Base-by-base conservation (phyloP, 2,888 invertebrate genomes). In the Drosophila subsilvestris region DNA sequence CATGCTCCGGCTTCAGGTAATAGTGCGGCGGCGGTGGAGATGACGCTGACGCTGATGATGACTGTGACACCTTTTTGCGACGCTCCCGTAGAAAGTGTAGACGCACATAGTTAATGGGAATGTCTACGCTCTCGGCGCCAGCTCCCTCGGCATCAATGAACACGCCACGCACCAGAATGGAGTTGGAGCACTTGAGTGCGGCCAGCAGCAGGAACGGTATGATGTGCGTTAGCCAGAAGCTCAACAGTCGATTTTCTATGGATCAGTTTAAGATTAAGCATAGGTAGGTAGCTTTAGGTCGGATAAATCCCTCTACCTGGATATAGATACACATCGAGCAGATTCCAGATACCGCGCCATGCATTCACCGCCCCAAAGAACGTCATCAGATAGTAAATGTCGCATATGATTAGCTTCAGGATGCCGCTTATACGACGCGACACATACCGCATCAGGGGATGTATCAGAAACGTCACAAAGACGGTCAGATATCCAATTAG, bases 141-240 rank as follows among this genome's bases (percentile, higher is more conserved):
- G 95, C 95, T 80, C 97, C 97, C 84, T 97, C 97, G 0, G 96
- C 97, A 91, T 97, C 97, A 59, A 97, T 96, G 91, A 96, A 97
- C 1, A 97, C 97, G 0, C 97, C 98, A 49, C 97, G 94, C 3
- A 97, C 97, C 72, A 97, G 93, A 58, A 97, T 94, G 0, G 97
- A 96, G 92, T 98, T 97, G 80, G 97, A 96, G 89, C 97, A 97
- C 90, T 97, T 97, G 59, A 97, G 93, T 9, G 97, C 94, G 57
- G 97, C 95, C 57, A 97, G 94, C 44, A 97, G 92, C 0, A 95
- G 90, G 72, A 97, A 94, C 75, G 96, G 96, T 67, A 95, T 93
- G 79, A 95, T 92, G 91, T 97, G 96, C 0, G 96, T 96, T 73
- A 96, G 93, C 96, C 96, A 96, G 90, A 95, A 96, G 91, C 97